These are phyloP conservation scores for Echinops telfairi DNA, from an alignment of 2,113 vertebrate species.

Conservation along the genomic window DNA sequence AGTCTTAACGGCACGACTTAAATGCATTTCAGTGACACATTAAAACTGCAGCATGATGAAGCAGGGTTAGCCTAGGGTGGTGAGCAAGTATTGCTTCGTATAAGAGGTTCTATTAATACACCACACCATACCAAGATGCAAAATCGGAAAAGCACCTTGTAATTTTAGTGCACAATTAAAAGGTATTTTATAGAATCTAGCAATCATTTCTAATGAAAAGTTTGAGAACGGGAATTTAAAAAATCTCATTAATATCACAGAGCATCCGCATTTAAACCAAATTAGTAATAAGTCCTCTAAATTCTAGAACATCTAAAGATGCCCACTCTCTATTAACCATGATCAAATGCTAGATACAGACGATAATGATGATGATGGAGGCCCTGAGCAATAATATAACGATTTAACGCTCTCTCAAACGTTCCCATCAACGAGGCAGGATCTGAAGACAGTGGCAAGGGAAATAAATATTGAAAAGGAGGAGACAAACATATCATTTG, in stretches of 20 bases:
- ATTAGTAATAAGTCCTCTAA: constrained; percentile 54
- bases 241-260: constrained; percentile 27
- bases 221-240: constrained; percentile 51
- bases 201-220: constrained; percentile 61
- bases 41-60: background rate
- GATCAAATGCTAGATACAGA: background rate
- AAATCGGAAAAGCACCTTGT: constrained; percentile 20
- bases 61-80: background rate
- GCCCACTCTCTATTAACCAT: background rate
- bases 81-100: background rate
- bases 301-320: constrained; percentile 50
- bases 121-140: background rate
- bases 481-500: constrained; percentile 31
- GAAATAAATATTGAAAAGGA: constrained; percentile 48
- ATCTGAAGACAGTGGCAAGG: background rate
- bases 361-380: background rate
- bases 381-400: constrained; percentile 60
- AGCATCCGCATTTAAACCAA: constrained; percentile 53
- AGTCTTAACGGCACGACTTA: background rate
- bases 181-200: constrained; percentile 61
- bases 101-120: background rate
- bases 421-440: constrained; percentile 28
- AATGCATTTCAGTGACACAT: background rate
- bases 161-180: constrained; percentile 55
- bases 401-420: constrained; percentile 65